These are phyloP conservation scores for Ceraclea dissimilis DNA, from an alignment of 2,888 invertebrate species.

Conservation along the genomic window DNA sequence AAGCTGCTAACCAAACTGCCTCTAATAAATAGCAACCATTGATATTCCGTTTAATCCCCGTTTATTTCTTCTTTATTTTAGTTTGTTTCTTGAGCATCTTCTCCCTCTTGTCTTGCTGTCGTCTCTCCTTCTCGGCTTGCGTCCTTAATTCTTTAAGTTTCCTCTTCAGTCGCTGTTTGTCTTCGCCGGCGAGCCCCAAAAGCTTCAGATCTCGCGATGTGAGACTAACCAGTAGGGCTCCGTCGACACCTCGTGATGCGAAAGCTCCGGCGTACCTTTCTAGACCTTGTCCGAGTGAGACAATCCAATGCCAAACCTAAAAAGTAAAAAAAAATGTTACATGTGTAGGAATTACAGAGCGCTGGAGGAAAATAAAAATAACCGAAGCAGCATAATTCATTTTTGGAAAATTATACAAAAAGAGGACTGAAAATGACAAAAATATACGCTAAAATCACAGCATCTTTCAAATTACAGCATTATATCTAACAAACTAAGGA, in stretches of 20 bases:
- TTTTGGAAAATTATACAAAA: too few relatives aligned
- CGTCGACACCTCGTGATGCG: slow-evolving; percentile 82
- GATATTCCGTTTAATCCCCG: not conserved
- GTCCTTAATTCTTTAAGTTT: slow-evolving; percentile 77
- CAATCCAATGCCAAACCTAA: slow-evolving; percentile 89
- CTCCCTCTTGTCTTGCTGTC: slow-evolving; percentile 79
- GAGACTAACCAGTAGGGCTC: slow-evolving; percentile 74
- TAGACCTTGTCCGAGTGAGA: slow-evolving; percentile 73
- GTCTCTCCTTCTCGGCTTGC: slow-evolving; percentile 62
- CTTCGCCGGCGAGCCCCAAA: slow-evolving; percentile 69
- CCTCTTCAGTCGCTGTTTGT: slow-evolving; percentile 73
- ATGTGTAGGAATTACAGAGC: too few relatives aligned
- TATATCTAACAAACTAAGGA: too few relatives aligned
- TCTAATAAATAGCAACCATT: not conserved
- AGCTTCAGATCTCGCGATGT: slow-evolving; percentile 90
- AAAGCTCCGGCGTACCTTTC: slow-evolving; percentile 85
- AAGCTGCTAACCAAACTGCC: not conserved
- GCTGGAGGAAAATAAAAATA: too few relatives aligned
- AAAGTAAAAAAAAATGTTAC: slow-evolving; percentile 21
- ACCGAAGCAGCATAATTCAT: too few relatives aligned
- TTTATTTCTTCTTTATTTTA: not conserved
- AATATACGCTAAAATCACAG: too few relatives aligned
- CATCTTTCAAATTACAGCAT: too few relatives aligned
- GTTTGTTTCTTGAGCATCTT: slow-evolving; percentile 66
- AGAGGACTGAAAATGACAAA: too few relatives aligned